These are phyloP conservation scores for Atherix ibis DNA, from an alignment of 2,888 invertebrate genomes.

Conservation along the genomic window DNA sequence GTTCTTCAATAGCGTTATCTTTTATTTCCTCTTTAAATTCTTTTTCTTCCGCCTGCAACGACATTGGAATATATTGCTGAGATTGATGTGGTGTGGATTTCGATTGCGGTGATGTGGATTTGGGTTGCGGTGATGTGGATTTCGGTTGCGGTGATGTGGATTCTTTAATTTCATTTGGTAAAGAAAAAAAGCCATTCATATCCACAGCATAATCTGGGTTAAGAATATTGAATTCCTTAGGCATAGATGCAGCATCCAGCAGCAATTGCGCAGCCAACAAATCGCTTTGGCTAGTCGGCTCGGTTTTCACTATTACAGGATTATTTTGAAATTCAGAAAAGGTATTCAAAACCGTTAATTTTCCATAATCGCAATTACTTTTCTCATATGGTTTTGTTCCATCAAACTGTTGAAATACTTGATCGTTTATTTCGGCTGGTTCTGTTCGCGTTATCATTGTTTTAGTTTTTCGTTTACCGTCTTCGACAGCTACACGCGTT, in stretches of 20 bases:
- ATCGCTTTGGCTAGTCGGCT: slow-evolving; percentile 16
- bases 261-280: slow-evolving; percentile 27
- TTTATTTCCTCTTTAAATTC: too few relatives aligned
- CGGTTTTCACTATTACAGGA: background rate
- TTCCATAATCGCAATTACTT: slow-evolving; percentile 24
- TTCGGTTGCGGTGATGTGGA: slow-evolving; percentile 17
- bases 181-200: slow-evolving; percentile 30
- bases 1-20: slow-evolving; percentile 11
- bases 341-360: slow-evolving; percentile 20
- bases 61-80: slow-evolving; percentile 13
- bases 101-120: slow-evolving; percentile 17
- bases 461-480: slow-evolving; percentile 41
- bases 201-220: slow-evolving; percentile 30
- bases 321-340: background rate
- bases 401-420: slow-evolving; percentile 9
- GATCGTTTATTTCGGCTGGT: slow-evolving; percentile 14
- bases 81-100: slow-evolving; percentile 3
- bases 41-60: slow-evolving; percentile 7
- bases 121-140: background rate
- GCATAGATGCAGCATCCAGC: slow-evolving; percentile 22
- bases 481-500: slow-evolving; percentile 38
- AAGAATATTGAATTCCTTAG: slow-evolving; percentile 26
- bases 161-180: slow-evolving; percentile 25
- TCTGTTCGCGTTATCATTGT: slow-evolving; percentile 35
- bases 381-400: slow-evolving; percentile 3